These are phyloP conservation scores for Hydropotes inermis DNA, from an alignment of 2,113 vertebrate genomes.

Conservation along the genomic window DNA sequence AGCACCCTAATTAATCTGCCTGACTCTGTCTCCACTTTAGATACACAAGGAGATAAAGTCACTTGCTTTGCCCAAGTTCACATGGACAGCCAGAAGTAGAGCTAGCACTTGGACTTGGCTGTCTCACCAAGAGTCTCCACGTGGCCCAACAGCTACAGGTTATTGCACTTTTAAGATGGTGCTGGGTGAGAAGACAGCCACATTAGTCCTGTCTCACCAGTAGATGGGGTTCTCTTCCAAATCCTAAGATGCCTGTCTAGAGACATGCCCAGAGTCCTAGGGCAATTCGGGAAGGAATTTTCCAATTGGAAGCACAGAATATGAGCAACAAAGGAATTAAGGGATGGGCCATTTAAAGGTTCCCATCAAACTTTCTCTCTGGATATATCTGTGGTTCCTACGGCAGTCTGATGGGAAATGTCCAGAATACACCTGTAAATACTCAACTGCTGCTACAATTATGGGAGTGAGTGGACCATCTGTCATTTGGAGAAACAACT, in stretches of 20 bases:
- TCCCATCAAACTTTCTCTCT: constrained; percentile 8
- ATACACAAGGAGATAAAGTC: neutral
- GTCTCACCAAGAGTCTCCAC: neutral
- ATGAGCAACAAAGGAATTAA: neutral
- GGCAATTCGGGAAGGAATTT: neutral
- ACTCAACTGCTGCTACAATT: constrained; percentile 46
- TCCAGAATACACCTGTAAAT: constrained; percentile 59
- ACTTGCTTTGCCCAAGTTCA: neutral
- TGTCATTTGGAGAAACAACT: constrained; percentile 55
- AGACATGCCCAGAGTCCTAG: neutral
- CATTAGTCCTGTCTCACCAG: neutral
- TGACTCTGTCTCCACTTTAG: neutral
- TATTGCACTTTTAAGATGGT: neutral
- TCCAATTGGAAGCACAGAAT: neutral
- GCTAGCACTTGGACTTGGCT: neutral
- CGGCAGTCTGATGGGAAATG: neutral
- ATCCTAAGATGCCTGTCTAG: neutral
- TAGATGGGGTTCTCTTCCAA: neutral
- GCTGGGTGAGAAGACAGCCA: neutral
- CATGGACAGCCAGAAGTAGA: neutral
- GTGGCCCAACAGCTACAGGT: neutral
- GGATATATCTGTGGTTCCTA: constrained; percentile 12
- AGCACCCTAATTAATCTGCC: neutral
- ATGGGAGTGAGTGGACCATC: constrained; percentile 34
- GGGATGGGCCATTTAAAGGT: neutral